These are phyloP conservation scores for Cyprinodon brontotheroides DNA, from an alignment of 2,113 vertebrate genomes.

Conservation along the genomic window DNA sequence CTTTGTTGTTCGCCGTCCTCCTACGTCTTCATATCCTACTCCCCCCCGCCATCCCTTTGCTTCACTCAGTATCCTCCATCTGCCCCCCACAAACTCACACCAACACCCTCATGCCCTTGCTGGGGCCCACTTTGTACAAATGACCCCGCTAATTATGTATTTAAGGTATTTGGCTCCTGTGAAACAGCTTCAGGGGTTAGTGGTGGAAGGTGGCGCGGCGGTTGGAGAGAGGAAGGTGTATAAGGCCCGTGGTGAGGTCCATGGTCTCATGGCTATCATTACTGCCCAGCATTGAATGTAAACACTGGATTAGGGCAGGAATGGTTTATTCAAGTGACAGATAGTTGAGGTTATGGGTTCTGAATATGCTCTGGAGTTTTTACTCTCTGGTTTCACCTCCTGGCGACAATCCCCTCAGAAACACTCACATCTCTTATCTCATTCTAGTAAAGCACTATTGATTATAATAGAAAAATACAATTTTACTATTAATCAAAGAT, in stretches of 20 bases:
- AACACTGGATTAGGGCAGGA: conserved; percentile 73
- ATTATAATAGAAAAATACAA: conserved; percentile 13
- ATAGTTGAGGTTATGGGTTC: conserved; percentile 45
- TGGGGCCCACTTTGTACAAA: conserved; percentile 66
- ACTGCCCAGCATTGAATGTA: conserved; percentile 72
- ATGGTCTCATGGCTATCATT: conserved; percentile 77
- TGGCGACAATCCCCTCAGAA: conserved; percentile 48
- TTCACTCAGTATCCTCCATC: conserved; percentile 47
- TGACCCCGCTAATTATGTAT: conserved; percentile 80
- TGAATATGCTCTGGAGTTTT: conserved; percentile 25
- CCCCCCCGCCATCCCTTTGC: not conserved
- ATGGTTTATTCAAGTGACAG: conserved; percentile 65
- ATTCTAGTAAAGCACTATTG: conserved; percentile 26
- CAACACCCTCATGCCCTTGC: conserved; percentile 55
- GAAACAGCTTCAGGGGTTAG: conserved; percentile 76
- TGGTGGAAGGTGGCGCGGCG: conserved; percentile 46
- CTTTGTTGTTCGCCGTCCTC: too few relatives aligned
- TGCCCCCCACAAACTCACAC: conserved; percentile 56
- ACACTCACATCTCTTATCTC: conserved; percentile 21
- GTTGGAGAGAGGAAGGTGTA: conserved; percentile 36
- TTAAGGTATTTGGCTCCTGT: conserved; percentile 81
- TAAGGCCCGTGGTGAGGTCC: conserved; percentile 60
- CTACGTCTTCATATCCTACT: too few relatives aligned
- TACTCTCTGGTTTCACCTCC: conserved; percentile 60
- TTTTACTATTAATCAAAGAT: not conserved